These are phyloP conservation scores for Cremastinae sp. DNA, from an alignment of 2,888 invertebrate species.

Conservation along the genomic window DNA sequence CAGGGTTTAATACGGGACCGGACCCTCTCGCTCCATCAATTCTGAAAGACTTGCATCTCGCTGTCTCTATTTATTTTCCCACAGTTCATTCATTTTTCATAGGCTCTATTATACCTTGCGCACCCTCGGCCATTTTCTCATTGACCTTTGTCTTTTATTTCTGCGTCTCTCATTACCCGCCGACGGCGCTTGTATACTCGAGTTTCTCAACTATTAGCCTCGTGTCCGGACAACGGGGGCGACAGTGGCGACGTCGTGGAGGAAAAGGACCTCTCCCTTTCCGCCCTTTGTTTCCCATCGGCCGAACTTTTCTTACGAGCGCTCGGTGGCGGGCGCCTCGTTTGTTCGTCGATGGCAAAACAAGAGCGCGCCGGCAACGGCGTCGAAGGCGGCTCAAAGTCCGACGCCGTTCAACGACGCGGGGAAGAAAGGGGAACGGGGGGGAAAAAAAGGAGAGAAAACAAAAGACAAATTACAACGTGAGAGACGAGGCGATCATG, in stretches of 20 bases:
- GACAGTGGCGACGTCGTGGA: constrained; percentile 17
- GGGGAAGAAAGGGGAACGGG: constrained; percentile 25
- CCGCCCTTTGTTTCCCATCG: constrained; percentile 75
- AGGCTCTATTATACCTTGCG: constrained; percentile 63
- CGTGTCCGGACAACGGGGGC: constrained; percentile 56
- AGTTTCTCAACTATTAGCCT: constrained; percentile 53
- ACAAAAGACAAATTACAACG: constrained; percentile 78
- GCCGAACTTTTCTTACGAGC: constrained; percentile 73
- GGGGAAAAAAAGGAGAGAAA: constrained; percentile 71
- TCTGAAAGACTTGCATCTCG: constrained; percentile 66
- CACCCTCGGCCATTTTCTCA: constrained; percentile 50
- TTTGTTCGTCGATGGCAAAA: constrained; percentile 40
- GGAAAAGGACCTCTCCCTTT: constrained; percentile 69
- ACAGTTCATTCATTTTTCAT: constrained; percentile 78
- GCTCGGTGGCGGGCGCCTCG: constrained; percentile 17
- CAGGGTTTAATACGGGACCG: constrained; percentile 44
- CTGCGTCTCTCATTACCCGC: constrained; percentile 26
- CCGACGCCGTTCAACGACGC: constrained; percentile 36
- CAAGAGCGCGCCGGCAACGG: constrained; percentile 49
- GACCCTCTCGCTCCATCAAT: constrained; percentile 73
- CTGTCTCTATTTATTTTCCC: constrained; percentile 71
- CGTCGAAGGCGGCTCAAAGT: constrained; percentile 38
- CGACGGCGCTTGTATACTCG: constrained; percentile 44
- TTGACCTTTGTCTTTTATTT: constrained; percentile 31
- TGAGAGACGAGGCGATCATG: constrained; percentile 72